Percentiles rank a stretch among this genome's conserved stretches.
These are phyloP conservation scores for Florisuga fusca DNA, from an alignment of 2,797 vertebrate genomes.

Conservation along the genomic window DNA sequence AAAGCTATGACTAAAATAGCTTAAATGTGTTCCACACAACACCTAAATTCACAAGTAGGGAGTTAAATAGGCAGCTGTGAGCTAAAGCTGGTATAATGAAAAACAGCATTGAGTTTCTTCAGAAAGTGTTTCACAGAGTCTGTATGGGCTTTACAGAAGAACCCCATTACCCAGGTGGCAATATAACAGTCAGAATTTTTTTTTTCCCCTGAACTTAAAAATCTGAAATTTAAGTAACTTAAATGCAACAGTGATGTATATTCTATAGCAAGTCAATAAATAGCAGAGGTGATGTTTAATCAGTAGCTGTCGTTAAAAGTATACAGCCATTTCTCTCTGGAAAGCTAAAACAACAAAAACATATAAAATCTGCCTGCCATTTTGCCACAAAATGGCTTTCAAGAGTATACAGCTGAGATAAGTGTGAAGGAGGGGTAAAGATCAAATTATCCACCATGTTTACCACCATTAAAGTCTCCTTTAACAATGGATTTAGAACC, in stretches of 20 bases:
- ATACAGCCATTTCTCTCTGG: background rate
- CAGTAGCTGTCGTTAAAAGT: background rate
- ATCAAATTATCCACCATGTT: background rate
- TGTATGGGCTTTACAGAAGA: background rate
- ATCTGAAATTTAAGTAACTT: background rate
- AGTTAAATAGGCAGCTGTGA: background rate
- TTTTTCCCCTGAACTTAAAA: background rate
- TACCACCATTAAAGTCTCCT: background rate
- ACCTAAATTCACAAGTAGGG: background rate
- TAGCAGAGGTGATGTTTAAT: background rate
- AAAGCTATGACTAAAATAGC: background rate
- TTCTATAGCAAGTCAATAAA: background rate
- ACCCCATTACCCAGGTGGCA: background rate
- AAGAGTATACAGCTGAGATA: background rate
- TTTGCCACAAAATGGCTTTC: background rate
- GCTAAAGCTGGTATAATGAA: background rate
- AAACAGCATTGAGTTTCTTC: background rate
- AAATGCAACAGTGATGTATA: background rate
- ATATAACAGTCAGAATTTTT: background rate
- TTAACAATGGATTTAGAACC: background rate
- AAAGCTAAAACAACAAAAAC: background rate
- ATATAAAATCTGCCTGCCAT: background rate
- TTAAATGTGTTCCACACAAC: background rate
- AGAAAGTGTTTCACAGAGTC: background rate
- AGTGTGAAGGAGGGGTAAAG: background rate